Conservation (phyloP, 2,797 vertebrate genomes). For the Dicrostonyx torquatus region DNA sequence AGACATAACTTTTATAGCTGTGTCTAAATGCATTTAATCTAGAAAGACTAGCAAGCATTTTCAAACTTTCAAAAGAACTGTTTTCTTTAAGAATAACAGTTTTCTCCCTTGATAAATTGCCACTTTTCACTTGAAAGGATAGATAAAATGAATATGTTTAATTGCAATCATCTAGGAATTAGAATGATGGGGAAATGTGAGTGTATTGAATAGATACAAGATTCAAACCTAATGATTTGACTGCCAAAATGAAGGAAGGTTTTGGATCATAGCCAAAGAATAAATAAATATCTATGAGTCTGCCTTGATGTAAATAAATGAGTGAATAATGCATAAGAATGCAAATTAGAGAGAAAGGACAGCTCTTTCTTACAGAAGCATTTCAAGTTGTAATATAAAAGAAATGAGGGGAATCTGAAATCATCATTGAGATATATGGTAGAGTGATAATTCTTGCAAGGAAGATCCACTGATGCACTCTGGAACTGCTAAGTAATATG, state of each 20-base stretch:
- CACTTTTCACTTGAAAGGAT: neutral
- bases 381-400: neutral
- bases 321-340: neutral
- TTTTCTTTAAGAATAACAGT: neutral
- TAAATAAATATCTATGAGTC: neutral
- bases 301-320: neutral
- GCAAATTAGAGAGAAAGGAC: neutral
- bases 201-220: neutral
- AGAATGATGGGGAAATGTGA: neutral
- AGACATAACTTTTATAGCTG: neutral
- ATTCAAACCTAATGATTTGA: neutral
- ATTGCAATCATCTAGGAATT: conserved; percentile 4
- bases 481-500: neutral
- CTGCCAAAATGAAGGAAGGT: neutral
- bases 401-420: neutral
- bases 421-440: neutral
- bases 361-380: neutral
- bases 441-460: neutral
- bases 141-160: neutral
- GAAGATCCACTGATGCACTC: neutral
- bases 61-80: neutral
- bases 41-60: neutral
- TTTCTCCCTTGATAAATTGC: neutral
- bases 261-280: neutral
- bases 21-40: neutral